Percentiles rank a stretch among this genome's conserved stretches.
These are phyloP conservation scores for Uropetala carovei DNA, from an alignment of 2,888 invertebrate genomes.

Conservation along the genomic window DNA sequence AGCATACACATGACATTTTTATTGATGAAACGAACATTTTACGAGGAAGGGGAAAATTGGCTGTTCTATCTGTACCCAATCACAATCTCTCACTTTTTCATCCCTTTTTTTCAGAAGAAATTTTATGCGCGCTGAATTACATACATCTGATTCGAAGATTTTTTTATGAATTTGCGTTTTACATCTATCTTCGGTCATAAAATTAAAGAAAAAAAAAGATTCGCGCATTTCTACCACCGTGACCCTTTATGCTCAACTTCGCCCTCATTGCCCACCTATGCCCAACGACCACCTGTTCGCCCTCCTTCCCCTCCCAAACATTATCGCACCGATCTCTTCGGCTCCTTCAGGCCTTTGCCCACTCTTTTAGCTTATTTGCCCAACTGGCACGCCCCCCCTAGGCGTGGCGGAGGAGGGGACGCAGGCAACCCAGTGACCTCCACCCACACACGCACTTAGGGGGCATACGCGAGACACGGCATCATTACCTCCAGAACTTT, in stretches of 20 bases:
- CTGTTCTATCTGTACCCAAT: no score
- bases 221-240: no score
- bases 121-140: no score
- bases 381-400: not conserved
- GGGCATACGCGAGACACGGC: not conserved
- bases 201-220: no score
- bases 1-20: no score
- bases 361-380: not conserved
- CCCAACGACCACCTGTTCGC: not conserved
- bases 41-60: no score
- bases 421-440: not conserved
- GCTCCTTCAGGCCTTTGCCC: not conserved
- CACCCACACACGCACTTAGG: not conserved
- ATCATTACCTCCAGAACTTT: not conserved
- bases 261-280: not conserved
- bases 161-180: no score
- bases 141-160: no score
- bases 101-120: no score
- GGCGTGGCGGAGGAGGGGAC: not conserved
- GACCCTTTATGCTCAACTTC: not conserved
- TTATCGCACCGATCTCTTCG: not conserved
- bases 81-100: no score
- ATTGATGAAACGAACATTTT: no score
- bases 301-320: not conserved
- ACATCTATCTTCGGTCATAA: no score